phyloP scores from a whole-genome alignment of 2,113 vertebrate species.

The Mesocricetus auratus region DNA sequence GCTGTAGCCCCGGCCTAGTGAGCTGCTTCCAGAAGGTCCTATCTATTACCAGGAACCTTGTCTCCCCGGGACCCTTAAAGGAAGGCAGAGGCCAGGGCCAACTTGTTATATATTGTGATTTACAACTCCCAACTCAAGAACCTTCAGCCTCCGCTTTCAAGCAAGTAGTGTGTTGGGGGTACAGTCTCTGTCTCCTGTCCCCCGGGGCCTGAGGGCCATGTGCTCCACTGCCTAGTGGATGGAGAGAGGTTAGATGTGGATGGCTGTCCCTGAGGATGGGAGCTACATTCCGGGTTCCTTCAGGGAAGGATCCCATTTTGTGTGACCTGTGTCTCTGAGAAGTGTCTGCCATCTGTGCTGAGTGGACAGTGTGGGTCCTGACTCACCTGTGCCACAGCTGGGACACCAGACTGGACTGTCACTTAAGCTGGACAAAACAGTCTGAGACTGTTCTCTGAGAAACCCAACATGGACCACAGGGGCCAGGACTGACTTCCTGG shows the following conservation, averaged over 20 bases:
- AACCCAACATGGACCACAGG: accelerated
- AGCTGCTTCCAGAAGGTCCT: not conserved
- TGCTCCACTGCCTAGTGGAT: too few species aligned
- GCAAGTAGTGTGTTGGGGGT: not conserved
- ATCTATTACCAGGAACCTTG: not conserved
- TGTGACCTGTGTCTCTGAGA: not conserved
- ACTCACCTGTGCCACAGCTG: not conserved
- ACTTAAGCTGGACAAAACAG: accelerated
- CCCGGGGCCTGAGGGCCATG: too few species aligned
- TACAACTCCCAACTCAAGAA: accelerated
- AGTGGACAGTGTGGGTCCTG: too few species aligned
- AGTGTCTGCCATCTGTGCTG: accelerated
- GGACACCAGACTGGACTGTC: not conserved
- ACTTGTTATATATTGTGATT: not conserved
- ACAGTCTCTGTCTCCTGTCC: not conserved
- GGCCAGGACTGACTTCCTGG: not conserved
- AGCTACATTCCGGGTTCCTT: not conserved
- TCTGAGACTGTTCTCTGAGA: not conserved
- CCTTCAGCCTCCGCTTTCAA: not conserved
- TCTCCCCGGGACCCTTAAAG: not conserved
- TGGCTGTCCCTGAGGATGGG: not conserved
- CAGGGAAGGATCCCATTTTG: not conserved
- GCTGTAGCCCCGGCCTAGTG: not conserved
- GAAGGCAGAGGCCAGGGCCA: not conserved
- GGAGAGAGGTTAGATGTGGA: not conserved